Conservation (phyloP, 2,113 vertebrate genomes). For the Sterna hirundo region DNA sequence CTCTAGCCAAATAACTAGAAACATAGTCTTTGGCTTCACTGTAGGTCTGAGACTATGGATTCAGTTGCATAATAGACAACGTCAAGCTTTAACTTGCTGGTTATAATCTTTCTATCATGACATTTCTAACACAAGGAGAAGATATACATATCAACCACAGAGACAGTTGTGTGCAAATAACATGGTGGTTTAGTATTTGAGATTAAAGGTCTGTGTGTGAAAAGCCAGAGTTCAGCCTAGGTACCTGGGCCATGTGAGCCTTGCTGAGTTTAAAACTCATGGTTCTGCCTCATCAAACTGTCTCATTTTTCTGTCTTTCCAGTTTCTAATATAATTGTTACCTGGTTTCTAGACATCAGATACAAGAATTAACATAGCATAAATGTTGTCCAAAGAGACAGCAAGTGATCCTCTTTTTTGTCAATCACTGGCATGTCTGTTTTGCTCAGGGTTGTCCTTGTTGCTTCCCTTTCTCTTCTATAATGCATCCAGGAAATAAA, state of each 20-base stretch:
- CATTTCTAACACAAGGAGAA: not conserved
- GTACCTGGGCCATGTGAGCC: accelerated
- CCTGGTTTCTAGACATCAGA: not conserved
- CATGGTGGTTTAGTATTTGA: not conserved
- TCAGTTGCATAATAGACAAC: not conserved
- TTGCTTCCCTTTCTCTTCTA: not conserved
- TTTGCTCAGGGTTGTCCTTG: not conserved
- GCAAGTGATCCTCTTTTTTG: not conserved
- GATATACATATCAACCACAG: not conserved
- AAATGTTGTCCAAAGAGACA: not conserved
- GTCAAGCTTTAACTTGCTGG: not conserved
- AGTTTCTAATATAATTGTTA: not conserved
- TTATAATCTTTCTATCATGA: not conserved
- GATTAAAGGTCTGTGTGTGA: not conserved
- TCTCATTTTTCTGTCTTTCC: not conserved
- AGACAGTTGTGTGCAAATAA: not conserved
- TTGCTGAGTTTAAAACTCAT: not conserved
- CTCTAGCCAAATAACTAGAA: not conserved
- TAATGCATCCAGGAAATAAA: not conserved
- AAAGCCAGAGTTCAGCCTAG: not conserved
- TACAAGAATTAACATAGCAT: not conserved
- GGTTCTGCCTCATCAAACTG: accelerated
- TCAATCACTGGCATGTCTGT: not conserved
- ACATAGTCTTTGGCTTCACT: not conserved
- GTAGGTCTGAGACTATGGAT: not conserved